phyloP scores from a whole-genome alignment of 2,113 vertebrate species.

The Chascanopsetta lugubris region DNA sequence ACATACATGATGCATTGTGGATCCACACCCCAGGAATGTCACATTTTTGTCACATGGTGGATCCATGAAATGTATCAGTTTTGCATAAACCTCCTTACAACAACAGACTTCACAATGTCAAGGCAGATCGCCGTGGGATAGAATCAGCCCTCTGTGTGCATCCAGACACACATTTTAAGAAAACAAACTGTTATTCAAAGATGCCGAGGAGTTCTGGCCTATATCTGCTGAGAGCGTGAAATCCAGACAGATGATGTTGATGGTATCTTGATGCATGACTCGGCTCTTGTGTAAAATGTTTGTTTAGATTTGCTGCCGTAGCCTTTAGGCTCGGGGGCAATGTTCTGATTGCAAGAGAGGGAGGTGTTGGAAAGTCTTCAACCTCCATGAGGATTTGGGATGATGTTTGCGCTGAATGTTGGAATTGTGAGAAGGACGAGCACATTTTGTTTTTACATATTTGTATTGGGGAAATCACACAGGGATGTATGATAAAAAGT shows the following conservation, averaged over 20 bases:
- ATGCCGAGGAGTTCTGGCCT: constrained; percentile 81
- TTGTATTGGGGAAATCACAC: no score
- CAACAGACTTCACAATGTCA: constrained; percentile 84
- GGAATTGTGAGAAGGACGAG: neutral
- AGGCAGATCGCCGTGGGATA: constrained; percentile 76
- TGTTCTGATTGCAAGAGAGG: constrained; percentile 17
- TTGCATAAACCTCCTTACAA: constrained; percentile 86
- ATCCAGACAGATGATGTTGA: constrained; percentile 73
- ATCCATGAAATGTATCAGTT: constrained; percentile 92
- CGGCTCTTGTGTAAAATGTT: constrained; percentile 61
- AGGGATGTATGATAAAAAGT: no score
- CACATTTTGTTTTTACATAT: no score
- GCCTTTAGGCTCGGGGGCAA: constrained; percentile 23
- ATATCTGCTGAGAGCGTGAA: constrained; percentile 80
- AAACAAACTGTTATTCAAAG: constrained; percentile 94
- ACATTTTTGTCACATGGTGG: constrained; percentile 95
- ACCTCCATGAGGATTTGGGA: neutral
- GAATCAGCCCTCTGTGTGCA: constrained; percentile 84
- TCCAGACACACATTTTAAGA: constrained; percentile 81
- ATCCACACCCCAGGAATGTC: constrained; percentile 86
- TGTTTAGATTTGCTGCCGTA: constrained; percentile 57
- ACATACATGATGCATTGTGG: constrained; percentile 83
- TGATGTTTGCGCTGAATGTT: neutral
- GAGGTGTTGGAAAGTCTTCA: constrained; percentile 4
- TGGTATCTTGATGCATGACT: constrained; percentile 61